These are phyloP conservation scores for Rhizomys pruinosus DNA, from an alignment of 2,113 vertebrate species.

Conservation along the genomic window DNA sequence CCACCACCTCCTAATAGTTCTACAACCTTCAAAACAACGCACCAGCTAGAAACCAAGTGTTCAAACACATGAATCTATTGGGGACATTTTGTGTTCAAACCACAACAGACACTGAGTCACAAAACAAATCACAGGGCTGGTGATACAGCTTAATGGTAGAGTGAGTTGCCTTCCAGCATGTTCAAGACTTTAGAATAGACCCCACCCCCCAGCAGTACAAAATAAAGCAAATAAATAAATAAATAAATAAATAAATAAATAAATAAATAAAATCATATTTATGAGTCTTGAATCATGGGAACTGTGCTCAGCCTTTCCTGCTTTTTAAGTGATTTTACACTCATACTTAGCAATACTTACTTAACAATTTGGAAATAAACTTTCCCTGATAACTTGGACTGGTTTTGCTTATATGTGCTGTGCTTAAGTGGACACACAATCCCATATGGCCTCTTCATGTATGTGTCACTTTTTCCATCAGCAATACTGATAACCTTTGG, in stretches of 20 bases:
- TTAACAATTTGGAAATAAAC: not conserved
- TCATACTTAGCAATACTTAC: not conserved
- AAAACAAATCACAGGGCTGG: not conserved
- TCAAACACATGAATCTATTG: not conserved
- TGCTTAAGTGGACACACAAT: constrained; percentile 20
- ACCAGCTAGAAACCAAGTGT: not conserved
- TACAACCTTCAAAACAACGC: not conserved
- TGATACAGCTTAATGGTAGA: not conserved
- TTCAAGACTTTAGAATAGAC: not conserved
- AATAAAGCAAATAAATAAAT: not conserved
- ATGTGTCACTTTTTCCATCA: not conserved
- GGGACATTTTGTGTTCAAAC: not conserved
- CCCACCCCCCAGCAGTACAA: not conserved
- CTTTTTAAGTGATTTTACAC: not conserved
- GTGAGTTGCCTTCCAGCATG: not conserved
- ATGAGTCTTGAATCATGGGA: not conserved
- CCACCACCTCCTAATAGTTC: not conserved
- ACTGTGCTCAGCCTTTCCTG: not conserved
- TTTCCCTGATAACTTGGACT: constrained; percentile 39
- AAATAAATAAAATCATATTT: not conserved
- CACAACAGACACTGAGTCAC: not conserved
- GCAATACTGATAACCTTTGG: not conserved
- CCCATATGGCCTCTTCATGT: not conserved
- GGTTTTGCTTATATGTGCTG: not conserved
- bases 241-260: too few relatives aligned